Conservation (phyloP, 2,797 vertebrate genomes). For the Scyliorhinus canicula region DNA sequence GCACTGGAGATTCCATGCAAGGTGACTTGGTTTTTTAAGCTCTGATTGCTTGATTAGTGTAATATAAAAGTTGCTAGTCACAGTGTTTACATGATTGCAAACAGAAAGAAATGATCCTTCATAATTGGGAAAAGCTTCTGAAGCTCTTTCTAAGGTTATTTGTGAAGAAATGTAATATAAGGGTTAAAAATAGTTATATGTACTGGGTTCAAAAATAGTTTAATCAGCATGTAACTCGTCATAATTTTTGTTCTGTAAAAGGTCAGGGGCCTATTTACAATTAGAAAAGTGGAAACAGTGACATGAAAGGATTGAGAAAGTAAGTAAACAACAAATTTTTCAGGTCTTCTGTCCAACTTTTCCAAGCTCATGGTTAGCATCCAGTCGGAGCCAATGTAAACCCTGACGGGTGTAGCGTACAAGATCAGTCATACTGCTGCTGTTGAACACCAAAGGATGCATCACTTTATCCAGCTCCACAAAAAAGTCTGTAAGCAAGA, state of each 20-base stretch:
- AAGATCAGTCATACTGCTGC: conserved; percentile 96
- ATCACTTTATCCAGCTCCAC: conserved; percentile 93
- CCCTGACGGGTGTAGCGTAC: conserved; percentile 95
- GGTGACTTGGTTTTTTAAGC: conserved; percentile 2
- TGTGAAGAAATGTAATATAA: conserved; percentile 28
- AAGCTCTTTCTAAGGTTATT: neutral
- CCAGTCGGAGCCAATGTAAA: conserved; percentile 90
- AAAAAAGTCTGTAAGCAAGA: conserved; percentile 79
- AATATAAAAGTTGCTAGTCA: neutral
- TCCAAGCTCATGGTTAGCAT: conserved; percentile 72
- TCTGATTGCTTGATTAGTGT: conserved; percentile 29
- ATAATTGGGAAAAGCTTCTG: neutral
- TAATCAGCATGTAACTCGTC: conserved; percentile 24
- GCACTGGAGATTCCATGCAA: conserved; percentile 29
- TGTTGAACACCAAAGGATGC: conserved; percentile 92
- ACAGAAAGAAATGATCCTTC: conserved; percentile 21
- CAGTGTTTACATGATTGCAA: conserved; percentile 20
- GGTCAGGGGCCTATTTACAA: conserved; percentile 33
- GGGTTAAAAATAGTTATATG: conserved; percentile 19
- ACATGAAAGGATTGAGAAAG: conserved; percentile 82
- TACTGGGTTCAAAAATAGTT: conserved; percentile 33
- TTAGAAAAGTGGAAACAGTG: conserved; percentile 71
- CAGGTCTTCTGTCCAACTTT: conserved; percentile 46
- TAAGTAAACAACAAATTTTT: conserved; percentile 52
- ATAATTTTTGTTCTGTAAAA: conserved; percentile 39